Conservation (phyloP, 1,140 invertebrate species). For the Pachypsylla venusta region DNA sequence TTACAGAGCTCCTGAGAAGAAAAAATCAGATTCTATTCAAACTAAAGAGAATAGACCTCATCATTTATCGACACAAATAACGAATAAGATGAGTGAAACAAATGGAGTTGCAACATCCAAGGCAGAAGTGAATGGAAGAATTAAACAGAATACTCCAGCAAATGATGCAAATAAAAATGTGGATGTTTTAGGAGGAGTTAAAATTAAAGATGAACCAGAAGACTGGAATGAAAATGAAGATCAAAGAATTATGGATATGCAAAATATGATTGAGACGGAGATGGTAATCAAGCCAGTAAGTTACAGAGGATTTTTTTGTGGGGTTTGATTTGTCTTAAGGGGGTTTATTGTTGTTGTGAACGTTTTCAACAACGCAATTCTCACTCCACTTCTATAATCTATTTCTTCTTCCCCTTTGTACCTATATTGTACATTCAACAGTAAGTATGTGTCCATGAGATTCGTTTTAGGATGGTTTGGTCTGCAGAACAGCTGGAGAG, state of each 20-base stretch:
- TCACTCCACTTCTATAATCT: too few species aligned
- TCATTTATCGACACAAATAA: too few species aligned
- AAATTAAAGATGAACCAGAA: constrained; percentile 37
- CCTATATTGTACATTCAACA: too few species aligned
- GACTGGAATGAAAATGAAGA: constrained; percentile 35
- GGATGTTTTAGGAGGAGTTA: constrained; percentile 13
- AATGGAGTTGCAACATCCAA: constrained; percentile 22
- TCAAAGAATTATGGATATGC: constrained; percentile 26
- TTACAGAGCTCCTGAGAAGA: constrained; percentile 11
- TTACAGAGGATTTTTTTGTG: neutral
- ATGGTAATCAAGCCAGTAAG: constrained; percentile 36
- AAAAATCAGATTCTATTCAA: too few species aligned
- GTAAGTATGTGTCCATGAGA: too few species aligned
- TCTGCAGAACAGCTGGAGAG: too few species aligned
- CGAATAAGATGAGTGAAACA: too few species aligned
- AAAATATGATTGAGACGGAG: constrained; percentile 16
- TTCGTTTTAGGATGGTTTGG: too few species aligned
- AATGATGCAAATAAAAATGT: constrained; percentile 15
- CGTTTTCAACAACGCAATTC: too few species aligned
- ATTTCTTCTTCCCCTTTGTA: too few species aligned
- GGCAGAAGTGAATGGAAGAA: constrained; percentile 30
- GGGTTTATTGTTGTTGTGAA: constrained; percentile 16
- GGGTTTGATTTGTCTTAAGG: constrained; percentile 25
- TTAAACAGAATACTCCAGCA: constrained; percentile 28
- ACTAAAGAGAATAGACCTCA: too few species aligned